phyloP scores from a whole-genome alignment of 2,797 vertebrate genomes.

The Crax fasciolata region DNA sequence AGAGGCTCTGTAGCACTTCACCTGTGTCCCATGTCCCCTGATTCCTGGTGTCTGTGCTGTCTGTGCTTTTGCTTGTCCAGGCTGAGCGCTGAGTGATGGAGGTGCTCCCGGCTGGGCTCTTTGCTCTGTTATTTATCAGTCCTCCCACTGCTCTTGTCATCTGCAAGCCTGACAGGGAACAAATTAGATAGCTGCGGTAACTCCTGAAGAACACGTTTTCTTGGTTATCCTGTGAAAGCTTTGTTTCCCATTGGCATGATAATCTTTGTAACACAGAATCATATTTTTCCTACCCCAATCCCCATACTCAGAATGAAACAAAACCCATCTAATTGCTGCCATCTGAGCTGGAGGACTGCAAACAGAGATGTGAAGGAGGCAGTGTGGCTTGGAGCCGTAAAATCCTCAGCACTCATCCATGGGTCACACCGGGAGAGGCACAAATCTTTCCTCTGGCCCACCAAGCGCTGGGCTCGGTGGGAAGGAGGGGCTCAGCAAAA shows the following conservation, averaged over 20 bases:
- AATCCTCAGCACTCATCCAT: neutral
- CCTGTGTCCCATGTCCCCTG: neutral
- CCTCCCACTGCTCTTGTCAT: too few species aligned
- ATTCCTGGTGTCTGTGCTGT: neutral
- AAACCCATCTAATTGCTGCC: slow-evolving; percentile 22
- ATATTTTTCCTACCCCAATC: neutral
- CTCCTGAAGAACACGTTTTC: neutral
- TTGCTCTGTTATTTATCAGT: neutral
- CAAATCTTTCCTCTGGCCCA: slow-evolving; percentile 13
- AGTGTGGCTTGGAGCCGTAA: slow-evolving; percentile 34
- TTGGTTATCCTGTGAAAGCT: neutral
- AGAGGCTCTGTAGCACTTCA: neutral
- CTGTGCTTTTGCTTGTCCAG: neutral
- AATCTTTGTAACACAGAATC: neutral
- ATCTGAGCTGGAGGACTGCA: slow-evolving; percentile 9
- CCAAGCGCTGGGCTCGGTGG: neutral
- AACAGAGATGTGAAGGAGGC: slow-evolving; percentile 58
- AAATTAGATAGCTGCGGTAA: neutral
- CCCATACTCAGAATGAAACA: neutral
- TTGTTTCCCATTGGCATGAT: neutral
- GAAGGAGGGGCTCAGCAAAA: neutral
- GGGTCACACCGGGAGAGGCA: slow-evolving; percentile 21
- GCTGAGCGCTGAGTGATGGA: neutral
- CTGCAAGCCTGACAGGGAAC: neutral
- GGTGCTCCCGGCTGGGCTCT: neutral